Conservation (phyloP, 2,797 vertebrate genomes). For the Linurgus olivaceus region DNA sequence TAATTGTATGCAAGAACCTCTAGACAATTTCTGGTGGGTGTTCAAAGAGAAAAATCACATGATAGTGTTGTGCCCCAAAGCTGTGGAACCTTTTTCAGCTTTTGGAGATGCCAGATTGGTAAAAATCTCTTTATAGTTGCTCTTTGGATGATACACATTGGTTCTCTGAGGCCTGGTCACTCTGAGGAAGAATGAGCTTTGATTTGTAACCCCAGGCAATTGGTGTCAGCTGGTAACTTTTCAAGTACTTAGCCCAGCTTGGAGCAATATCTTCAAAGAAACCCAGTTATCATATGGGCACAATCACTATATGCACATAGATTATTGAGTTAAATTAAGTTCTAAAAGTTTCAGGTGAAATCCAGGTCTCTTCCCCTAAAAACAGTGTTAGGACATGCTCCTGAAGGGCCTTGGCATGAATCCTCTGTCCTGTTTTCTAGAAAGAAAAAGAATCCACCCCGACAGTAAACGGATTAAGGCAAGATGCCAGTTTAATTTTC, state of each 20-base stretch:
- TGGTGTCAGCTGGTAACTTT: background rate
- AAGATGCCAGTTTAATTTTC: background rate
- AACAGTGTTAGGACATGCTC: background rate
- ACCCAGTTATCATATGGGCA: background rate
- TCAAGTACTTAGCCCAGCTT: background rate
- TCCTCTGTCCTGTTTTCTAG: background rate
- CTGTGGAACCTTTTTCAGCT: background rate
- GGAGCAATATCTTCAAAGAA: background rate
- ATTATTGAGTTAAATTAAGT: background rate
- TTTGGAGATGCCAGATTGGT: background rate
- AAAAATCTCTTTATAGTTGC: background rate
- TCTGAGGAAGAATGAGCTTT: background rate
- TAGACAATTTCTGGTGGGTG: background rate
- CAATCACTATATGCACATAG: background rate
- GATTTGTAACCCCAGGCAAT: background rate
- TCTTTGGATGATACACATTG: background rate
- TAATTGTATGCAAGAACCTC: background rate
- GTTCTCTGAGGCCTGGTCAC: background rate
- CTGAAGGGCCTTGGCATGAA: background rate
- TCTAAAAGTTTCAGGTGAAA: background rate
- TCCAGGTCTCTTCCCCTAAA: background rate
- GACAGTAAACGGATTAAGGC: background rate
- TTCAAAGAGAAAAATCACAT: background rate
- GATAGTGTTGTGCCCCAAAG: background rate
- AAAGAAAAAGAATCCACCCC: background rate